Base-by-base conservation (phyloP, 1,140 invertebrate species). In the Spodoptera frugiperda region DNA sequence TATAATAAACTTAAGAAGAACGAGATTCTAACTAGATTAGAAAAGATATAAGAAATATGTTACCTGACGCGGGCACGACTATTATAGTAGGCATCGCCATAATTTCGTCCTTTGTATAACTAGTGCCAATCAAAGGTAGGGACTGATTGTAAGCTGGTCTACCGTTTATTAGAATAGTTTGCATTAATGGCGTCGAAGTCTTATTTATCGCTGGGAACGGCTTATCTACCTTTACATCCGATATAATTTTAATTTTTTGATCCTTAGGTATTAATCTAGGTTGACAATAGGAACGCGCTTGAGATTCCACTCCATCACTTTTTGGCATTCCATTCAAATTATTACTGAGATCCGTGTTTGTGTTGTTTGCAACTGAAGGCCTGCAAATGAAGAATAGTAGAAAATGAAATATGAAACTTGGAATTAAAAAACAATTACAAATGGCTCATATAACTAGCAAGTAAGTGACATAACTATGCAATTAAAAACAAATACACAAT, bases 1-100 rank as follows among this genome's bases (percentile, higher is more conserved):
- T 39, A 0, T 33, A 0, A 33, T 33, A 4, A 8, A 5, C 2
- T 9, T 6, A 25, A 25, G 21, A 3, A 8, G 2, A 8, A 8
- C 33, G 6, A 9, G 33, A 33, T 33, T 33, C 33, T 39, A 39
- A 2, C 33, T 39, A 25, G 25, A 25, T 25, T 25, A 51, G 15
- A n/a, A n/a, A 51, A 51, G 12, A 15, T 51, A 19, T 53, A 4
- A 2, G 48, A 30, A 53, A 33, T 51, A 3, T 49, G 14, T 84
- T 87, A 92, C 92, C 89, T 87, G 90, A 78, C 48, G 81, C 63
- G 51, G 89, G 90, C 21, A 91, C 87, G 46, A 93, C 72, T 68
- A 93, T 91, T 25, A 93, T 87, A 21, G 92, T 93, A 15, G 92
- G 92, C 92, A 93, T 93, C 10, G 92, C 90, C 91, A 93, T 92